Percentiles rank a stretch among this genome's conserved stretches.
Conservation (phyloP, 2,113 vertebrate species). For the Connochaetes taurinus region DNA sequence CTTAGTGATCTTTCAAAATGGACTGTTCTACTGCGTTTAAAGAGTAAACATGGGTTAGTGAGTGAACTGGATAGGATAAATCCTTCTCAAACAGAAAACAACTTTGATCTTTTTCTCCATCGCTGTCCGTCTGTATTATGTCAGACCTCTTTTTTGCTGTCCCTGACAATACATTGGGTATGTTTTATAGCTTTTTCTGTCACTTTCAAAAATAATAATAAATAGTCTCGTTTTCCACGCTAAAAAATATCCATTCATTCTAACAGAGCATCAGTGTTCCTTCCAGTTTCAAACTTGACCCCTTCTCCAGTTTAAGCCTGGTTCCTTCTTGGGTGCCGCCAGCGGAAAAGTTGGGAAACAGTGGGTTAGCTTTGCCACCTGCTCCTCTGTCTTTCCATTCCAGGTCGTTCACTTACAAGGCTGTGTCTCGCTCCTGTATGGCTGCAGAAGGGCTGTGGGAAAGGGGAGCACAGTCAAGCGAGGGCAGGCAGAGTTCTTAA, state of each 20-base stretch:
- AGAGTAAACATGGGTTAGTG: neutral
- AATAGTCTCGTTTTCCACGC: neutral
- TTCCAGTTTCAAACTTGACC: neutral
- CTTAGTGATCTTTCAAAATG: neutral
- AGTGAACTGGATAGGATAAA: neutral
- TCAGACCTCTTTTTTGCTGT: neutral
- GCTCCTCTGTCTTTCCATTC: neutral
- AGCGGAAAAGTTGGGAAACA: neutral
- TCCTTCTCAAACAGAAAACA: neutral
- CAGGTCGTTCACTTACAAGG: fast-evolving
- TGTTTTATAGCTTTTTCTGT: neutral
- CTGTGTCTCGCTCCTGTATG: neutral
- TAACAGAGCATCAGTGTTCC: neutral
- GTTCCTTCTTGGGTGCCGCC: neutral
- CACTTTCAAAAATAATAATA: neutral
- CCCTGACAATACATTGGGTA: neutral
- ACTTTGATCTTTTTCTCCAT: neutral
- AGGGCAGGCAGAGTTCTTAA: neutral
- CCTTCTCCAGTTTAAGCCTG: neutral
- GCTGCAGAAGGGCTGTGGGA: neutral
- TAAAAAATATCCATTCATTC: neutral
- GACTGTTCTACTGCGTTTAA: neutral
- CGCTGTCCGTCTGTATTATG: fast-evolving
- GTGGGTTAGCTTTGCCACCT: neutral
- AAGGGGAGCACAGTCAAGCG: neutral